Conservation (phyloP, 2,113 vertebrate genomes). For the Vanacampus margaritifer region DNA sequence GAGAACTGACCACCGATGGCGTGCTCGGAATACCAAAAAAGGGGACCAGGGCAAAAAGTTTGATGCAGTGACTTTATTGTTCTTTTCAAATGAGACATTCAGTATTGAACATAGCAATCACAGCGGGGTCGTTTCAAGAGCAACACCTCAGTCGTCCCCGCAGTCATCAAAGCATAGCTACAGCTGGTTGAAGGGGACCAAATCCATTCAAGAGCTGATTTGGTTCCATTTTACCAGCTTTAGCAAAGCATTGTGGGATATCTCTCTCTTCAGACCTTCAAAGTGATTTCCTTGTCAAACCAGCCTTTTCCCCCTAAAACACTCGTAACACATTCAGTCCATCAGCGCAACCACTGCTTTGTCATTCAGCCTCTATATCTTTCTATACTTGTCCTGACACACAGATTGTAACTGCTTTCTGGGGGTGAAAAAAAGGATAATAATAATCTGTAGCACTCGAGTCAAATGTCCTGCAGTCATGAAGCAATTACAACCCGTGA, state of each 20-base stretch:
- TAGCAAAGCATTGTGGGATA: slow-evolving; percentile 94
- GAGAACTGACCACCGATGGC: slow-evolving; percentile 38
- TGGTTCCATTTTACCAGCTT: slow-evolving; percentile 99
- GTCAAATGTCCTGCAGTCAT: slow-evolving; percentile 72
- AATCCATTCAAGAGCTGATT: slow-evolving; percentile 99
- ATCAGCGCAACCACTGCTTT: slow-evolving; percentile 47
- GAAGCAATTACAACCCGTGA: slow-evolving; percentile 75
- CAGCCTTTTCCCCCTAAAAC: slow-evolving; percentile 25
- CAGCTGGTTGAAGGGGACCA: slow-evolving; percentile 99
- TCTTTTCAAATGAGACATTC: slow-evolving; percentile 31
- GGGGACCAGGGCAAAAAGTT: slow-evolving; percentile 47
- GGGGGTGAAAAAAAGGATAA: slow-evolving; percentile 62
- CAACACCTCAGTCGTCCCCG: slow-evolving; percentile 36
- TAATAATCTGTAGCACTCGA: slow-evolving; percentile 75
- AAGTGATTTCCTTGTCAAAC: slow-evolving; percentile 16
- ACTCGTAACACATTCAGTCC: slow-evolving; percentile 41
- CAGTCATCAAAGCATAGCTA: slow-evolving; percentile 98
- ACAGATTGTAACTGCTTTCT: slow-evolving; percentile 15
- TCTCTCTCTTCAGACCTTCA: slow-evolving; percentile 22
- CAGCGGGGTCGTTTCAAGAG: slow-evolving; percentile 22
- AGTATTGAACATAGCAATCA: slow-evolving; percentile 41
- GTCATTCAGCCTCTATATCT: slow-evolving; percentile 52
- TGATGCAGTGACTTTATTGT: slow-evolving; percentile 51
- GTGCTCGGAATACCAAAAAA: slow-evolving; percentile 61
- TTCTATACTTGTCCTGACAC: slow-evolving; percentile 48